Evolutionary conservation across 2,797 vertebrate genomes (phyloP).

Genomic region (Taenioides sp.): DNA sequence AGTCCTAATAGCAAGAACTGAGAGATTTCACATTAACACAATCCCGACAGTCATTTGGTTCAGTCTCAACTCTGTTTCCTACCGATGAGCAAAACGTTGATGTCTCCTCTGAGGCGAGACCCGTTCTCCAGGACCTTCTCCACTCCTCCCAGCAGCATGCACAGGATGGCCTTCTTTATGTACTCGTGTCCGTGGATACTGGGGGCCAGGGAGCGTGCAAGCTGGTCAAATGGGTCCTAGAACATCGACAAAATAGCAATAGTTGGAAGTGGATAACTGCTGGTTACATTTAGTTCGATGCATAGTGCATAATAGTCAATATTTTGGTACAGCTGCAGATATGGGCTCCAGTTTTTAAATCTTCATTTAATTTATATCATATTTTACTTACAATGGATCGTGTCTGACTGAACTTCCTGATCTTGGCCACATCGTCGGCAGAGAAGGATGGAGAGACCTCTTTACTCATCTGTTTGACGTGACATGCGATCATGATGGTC

Average conservation of each 20-base stretch:
- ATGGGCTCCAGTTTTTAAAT: too few species aligned
- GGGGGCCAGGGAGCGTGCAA: constrained; percentile 89
- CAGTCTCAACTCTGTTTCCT: constrained; percentile 10
- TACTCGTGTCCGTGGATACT: constrained; percentile 96
- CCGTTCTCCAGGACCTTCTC: constrained; percentile 95
- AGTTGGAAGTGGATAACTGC: too few species aligned
- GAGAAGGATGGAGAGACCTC: constrained; percentile 85
- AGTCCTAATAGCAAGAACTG: too few species aligned
- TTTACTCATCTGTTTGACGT: constrained; percentile 93
- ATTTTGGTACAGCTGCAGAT: too few species aligned
- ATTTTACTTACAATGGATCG: constrained; percentile 79
- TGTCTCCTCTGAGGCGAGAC: constrained; percentile 93
- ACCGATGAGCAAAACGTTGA: constrained; percentile 97
- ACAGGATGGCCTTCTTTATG: constrained; percentile 97
- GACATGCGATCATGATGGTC: constrained; percentile 93
- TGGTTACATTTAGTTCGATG: too few species aligned
- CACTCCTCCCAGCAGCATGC: constrained; percentile 93
- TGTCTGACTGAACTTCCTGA: constrained; percentile 88
- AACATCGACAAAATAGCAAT: background rate
- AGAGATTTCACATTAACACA: too few species aligned
- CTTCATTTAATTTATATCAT: background rate
- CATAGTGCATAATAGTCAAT: background rate
- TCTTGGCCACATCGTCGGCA: constrained; percentile 90
- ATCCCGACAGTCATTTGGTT: background rate
- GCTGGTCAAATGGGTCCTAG: constrained; percentile 90